Base-by-base conservation (phyloP, 2,888 invertebrate genomes). In the Drosophila anceps region DNA sequence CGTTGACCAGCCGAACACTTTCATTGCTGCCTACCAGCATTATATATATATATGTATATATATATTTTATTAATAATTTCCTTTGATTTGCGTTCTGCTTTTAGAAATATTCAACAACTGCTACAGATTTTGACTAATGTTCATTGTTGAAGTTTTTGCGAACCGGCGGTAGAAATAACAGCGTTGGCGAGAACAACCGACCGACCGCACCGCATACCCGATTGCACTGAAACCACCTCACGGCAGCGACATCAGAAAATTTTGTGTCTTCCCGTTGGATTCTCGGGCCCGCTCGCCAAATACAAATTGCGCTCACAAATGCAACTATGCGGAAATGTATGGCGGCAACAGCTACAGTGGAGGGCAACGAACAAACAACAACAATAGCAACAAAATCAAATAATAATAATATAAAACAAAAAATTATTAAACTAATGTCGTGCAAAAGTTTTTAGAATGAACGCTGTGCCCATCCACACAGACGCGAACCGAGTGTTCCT, bases 211-310 rank as follows among this genome's bases (percentile, higher is more conserved):
- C 86, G 90, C 91, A 90, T 90, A 81, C 82, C 84, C 83, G 82
- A 91, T 80, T 91, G 89, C 90, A 91, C 88, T 91, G 79, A 88
- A 87, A 76, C 72, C 51, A 62, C 48, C 60, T 58, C 58, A 72
- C 72, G 59, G 59, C 41, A 53, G 46, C 71, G 54, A 48, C 69
- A 67, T 63, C 59, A 66, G 53, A 65, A 46, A 68, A 70, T 46
- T 53, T 41, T 65, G 59, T 62, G 54, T 76, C 73, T 72, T 75
- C 74, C 80, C 77, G 80, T 77, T 80, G 74, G 73, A 80, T 69
- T 72, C 76, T 64, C 70, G 51, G 61, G 54, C 55, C n/a, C 67
- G 74, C 67, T 71, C 69, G 51, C 53, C 48, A 53, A 31, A 54
- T 37, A 72, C 50, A 59, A 72, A 46, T 73, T 57, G 61, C 58